Base-by-base conservation (phyloP, 2,113 vertebrate species). In the Suricata suricatta region DNA sequence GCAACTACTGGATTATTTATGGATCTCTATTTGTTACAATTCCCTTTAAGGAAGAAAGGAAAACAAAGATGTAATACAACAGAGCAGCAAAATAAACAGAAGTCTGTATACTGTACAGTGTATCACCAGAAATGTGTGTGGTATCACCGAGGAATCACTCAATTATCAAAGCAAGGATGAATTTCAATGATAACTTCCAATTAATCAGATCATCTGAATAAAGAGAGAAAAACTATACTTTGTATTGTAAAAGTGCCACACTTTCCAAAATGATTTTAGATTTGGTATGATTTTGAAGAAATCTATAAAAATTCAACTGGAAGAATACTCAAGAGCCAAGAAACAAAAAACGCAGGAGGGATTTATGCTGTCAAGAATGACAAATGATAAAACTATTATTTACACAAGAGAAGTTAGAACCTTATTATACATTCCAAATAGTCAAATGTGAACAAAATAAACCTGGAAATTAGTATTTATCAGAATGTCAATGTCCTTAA, bases 201-300 rank as follows among this genome's bases (percentile, higher is more conserved):
- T 47, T 89, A 82, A 19, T 90, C 52, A 86, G 3, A 5, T 74
- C 25, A 82, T 72, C 21, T 90, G 31, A 90, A 90, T 33, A 57
- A 89, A 77, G 9, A 76, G 10, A 87, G 10, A 79, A 95, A 90
- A 60, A 69, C 2, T 64, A 2, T 68, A 74, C 33, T 82, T 89
- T 87, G 21, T 35, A 72, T 33, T 90, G 7, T 47, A 93, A 90
- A 86, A 89, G 77, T 69, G 25, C 27, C 31, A 9, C 47, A 80
- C 33, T 91, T n/a, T 47, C 47, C 31, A 74, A 68, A 96, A 57
- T 60, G 17, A 92, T 41, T 85, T 72, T 89, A 15, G 81, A 91
- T 88, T 71, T 93, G 50, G 77, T 63, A 44, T 50, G 68, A 82
- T 10, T 96, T 71, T 80, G 12, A 35, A 93, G 84, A 96, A 93